phyloP scores from a whole-genome alignment of 2,113 vertebrate species.

The Pygoscelis antarcticus region DNA sequence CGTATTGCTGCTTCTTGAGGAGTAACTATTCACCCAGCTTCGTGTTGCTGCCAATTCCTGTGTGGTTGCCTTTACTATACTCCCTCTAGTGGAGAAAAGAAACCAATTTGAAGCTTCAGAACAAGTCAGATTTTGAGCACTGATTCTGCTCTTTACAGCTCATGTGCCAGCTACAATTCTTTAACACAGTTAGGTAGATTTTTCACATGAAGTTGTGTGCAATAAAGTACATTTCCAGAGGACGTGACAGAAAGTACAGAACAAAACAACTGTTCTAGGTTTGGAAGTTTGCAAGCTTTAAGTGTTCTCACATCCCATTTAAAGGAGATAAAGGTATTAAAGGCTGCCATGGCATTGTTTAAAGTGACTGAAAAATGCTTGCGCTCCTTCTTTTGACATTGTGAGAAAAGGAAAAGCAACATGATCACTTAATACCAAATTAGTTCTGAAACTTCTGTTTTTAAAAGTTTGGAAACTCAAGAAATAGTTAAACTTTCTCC shows the following conservation, averaged over 20 bases:
- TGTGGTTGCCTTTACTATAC: background rate
- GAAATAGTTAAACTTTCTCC: background rate
- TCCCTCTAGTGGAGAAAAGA: background rate
- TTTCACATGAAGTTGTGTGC: background rate
- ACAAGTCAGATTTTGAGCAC: background rate
- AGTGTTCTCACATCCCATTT: background rate
- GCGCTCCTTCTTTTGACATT: background rate
- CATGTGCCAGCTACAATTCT: background rate
- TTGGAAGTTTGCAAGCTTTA: background rate
- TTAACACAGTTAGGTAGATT: background rate
- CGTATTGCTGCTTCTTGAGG: background rate
- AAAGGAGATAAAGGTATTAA: background rate
- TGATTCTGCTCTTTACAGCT: background rate
- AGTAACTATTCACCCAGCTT: background rate
- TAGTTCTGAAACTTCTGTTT: background rate
- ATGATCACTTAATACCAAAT: background rate
- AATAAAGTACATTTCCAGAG: background rate
- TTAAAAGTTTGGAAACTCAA: background rate
- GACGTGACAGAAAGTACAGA: background rate
- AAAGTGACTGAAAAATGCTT: background rate
- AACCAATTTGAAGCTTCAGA: background rate
- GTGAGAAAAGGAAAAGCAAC: background rate
- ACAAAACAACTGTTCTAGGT: background rate
- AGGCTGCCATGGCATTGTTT: background rate
- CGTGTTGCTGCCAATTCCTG: accelerated